phyloP scores from a whole-genome alignment of 1,140 invertebrate genomes.

The Brachionus calyciflorus region DNA sequence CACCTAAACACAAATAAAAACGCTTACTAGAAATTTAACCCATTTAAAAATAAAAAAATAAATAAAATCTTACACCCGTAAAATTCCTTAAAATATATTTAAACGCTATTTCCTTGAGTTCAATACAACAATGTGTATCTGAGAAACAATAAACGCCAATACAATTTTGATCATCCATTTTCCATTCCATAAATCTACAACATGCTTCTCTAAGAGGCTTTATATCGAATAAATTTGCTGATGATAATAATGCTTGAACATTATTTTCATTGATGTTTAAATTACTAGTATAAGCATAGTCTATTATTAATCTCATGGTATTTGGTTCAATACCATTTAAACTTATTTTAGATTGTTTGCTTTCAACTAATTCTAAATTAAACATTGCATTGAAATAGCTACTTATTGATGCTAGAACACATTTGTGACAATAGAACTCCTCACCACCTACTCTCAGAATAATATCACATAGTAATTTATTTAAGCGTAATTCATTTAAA shows the following conservation, averaged over 20 bases:
- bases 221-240: slow-evolving; percentile 65
- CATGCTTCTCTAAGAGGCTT: slow-evolving; percentile 64
- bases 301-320: slow-evolving; percentile 62
- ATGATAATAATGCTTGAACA: slow-evolving; percentile 65
- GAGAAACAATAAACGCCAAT: slow-evolving; percentile 66
- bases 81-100: slow-evolving; percentile 56
- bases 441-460: slow-evolving; percentile 59
- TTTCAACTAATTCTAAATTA: slow-evolving; percentile 60
- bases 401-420: slow-evolving; percentile 63
- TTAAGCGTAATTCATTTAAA: slow-evolving; percentile 62
- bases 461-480: slow-evolving; percentile 63
- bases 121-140: slow-evolving; percentile 63
- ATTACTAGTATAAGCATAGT: slow-evolving; percentile 65
- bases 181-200: slow-evolving; percentile 63
- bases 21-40: background rate
- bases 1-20: slow-evolving; percentile 58
- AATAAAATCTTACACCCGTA: slow-evolving; percentile 50
- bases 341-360: slow-evolving; percentile 60
- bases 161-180: slow-evolving; percentile 65
- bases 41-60: background rate
- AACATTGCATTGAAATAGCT: slow-evolving; percentile 65
- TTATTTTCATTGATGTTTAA: slow-evolving; percentile 63
- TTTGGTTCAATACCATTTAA: slow-evolving; percentile 64
- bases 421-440: slow-evolving; percentile 63
- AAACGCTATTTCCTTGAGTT: slow-evolving; percentile 62